Evolutionary conservation across 37 sponge, comb jelly and placozoan genomes (phyloP).

Genomic region (Bolinopsis microptera): DNA sequence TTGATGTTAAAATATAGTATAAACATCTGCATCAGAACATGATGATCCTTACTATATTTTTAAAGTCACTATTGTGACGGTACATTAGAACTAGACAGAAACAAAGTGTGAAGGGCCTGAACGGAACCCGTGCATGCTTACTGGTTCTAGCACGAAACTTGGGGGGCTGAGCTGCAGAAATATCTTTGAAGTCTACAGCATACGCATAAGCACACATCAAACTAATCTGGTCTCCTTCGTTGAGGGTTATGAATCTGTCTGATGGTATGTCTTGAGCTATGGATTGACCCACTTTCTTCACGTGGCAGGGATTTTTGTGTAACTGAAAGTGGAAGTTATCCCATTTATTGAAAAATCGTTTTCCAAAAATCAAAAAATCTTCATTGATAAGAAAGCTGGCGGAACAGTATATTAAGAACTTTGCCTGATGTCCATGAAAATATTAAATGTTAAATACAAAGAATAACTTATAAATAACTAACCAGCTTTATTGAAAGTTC

Average conservation of each 20-base stretch:
- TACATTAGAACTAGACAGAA: too few species aligned
- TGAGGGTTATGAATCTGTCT: conserved; percentile 14
- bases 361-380: background rate
- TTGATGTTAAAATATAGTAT: too few species aligned
- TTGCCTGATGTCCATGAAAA: too few species aligned
- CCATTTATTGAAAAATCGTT: background rate
- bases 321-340: background rate
- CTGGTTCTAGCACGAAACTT: conserved; percentile 27
- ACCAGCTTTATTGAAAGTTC: conserved; percentile 60
- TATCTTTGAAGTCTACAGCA: conserved; percentile 62
- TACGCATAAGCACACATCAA: conserved; percentile 49
- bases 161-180: conserved; percentile 17
- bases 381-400: too few species aligned
- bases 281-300: conserved; percentile 57
- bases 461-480: too few species aligned
- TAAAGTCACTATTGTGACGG: too few species aligned
- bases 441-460: too few species aligned
- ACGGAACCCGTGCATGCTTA: conserved; percentile 3
- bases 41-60: too few species aligned
- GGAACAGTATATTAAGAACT: too few species aligned
- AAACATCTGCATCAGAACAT: too few species aligned
- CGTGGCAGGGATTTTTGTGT: conserved; percentile 64
- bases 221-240: conserved; percentile 51
- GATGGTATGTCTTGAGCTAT: conserved; percentile 44
- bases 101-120: too few species aligned